Percentiles rank a stretch among this genome's conserved stretches.
phyloP scores from a whole-genome alignment of 2,888 invertebrate genomes.

The Alviniconcha strummeri region DNA sequence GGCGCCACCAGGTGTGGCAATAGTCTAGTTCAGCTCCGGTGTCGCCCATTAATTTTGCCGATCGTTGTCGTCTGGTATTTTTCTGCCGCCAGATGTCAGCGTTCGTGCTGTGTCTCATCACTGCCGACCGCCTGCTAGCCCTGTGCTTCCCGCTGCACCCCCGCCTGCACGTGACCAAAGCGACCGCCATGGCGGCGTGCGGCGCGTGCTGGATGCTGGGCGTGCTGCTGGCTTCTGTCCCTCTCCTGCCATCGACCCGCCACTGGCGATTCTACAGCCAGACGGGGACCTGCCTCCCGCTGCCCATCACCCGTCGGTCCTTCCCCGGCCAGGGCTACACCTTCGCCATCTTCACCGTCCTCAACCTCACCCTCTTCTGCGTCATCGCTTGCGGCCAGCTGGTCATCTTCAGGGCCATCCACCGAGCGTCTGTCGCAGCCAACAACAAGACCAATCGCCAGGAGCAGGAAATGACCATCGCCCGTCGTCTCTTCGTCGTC shows the following conservation, averaged over 20 bases:
- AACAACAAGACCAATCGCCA: background rate
- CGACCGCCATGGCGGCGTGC: background rate
- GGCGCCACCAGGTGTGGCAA: too few species aligned
- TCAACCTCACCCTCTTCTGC: slow-evolving; percentile 15
- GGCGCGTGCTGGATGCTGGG: slow-evolving; percentile 48
- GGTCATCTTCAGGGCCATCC: slow-evolving; percentile 10
- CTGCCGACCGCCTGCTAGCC: slow-evolving; percentile 48
- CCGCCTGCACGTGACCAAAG: slow-evolving; percentile 47
- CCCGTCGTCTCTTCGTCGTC: slow-evolving; percentile 3
- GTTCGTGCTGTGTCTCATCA: slow-evolving; percentile 54
- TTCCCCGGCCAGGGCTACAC: slow-evolving; percentile 9
- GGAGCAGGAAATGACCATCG: background rate
- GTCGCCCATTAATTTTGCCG: background rate
- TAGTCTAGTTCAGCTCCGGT: too few species aligned
- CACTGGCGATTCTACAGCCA: slow-evolving; percentile 16
- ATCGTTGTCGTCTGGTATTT: background rate
- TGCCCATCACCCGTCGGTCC: background rate
- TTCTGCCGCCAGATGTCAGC: slow-evolving; percentile 38
- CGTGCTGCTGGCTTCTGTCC: slow-evolving; percentile 63
- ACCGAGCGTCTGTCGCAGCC: background rate
- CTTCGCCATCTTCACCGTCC: slow-evolving; percentile 12
- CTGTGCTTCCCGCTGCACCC: slow-evolving; percentile 53
- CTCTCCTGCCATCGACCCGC: slow-evolving; percentile 52
- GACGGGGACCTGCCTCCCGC: background rate
- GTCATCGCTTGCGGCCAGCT: slow-evolving; percentile 8